phyloP scores from a whole-genome alignment of 2,888 invertebrate species.

The Matsumyia berberina region DNA sequence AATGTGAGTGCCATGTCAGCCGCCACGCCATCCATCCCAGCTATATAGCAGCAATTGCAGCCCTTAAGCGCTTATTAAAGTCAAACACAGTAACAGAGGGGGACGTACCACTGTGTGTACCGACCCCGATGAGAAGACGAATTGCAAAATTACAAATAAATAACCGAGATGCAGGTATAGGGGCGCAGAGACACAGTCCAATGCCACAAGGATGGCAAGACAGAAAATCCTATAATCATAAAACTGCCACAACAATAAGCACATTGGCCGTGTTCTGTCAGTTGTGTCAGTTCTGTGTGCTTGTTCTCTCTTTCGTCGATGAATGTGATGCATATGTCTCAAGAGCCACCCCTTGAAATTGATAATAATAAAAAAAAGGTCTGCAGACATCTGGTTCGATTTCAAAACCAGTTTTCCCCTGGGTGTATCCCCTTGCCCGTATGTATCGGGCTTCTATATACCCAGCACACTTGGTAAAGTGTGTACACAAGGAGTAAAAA shows the following conservation, averaged over 20 bases:
- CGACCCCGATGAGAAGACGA: slow-evolving; percentile 19
- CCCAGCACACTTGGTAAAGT: slow-evolving; percentile 13
- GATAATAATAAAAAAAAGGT: slow-evolving; percentile 67
- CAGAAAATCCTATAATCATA: slow-evolving; percentile 67
- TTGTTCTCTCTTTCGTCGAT: slow-evolving; percentile 24
- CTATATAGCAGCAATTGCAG: slow-evolving; percentile 65
- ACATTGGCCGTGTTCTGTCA: slow-evolving; percentile 45
- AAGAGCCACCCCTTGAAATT: slow-evolving; percentile 75
- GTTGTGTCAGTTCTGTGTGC: not conserved
- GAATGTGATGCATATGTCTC: slow-evolving; percentile 75
- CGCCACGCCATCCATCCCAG: no score
- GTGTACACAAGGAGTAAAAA: slow-evolving; percentile 5
- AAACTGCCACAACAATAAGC: slow-evolving; percentile 75
- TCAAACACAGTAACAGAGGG: slow-evolving; percentile 7
- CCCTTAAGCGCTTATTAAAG: slow-evolving; percentile 58
- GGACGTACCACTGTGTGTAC: not conserved
- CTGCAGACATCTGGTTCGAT: slow-evolving; percentile 74
- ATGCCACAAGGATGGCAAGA: slow-evolving; percentile 34
- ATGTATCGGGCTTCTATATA: not conserved
- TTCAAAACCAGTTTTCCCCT: slow-evolving; percentile 67
- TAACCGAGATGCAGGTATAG: slow-evolving; percentile 62
- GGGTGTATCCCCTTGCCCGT: slow-evolving; percentile 25
- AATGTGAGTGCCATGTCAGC: slow-evolving; percentile 36
- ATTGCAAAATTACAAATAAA: slow-evolving; percentile 44
- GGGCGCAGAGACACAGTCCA: slow-evolving; percentile 1